A percentile compares a stretch with the other conserved stretches of the same genome.
Conservation (phyloP, 2,113 vertebrate genomes). For the Pachycephala philippinensis region DNA sequence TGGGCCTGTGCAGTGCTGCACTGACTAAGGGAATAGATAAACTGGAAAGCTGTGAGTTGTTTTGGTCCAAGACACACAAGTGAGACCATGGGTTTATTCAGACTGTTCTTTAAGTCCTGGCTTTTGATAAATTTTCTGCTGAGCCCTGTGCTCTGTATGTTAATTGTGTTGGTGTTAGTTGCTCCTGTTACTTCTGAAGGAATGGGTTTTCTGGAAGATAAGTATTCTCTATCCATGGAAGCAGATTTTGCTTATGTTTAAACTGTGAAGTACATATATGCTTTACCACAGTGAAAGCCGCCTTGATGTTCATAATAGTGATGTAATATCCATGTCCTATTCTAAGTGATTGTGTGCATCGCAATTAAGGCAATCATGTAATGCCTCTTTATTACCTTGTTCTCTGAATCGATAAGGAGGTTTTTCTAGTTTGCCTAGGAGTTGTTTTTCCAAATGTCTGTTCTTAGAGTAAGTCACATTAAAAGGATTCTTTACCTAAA, state of each 20-base stretch:
- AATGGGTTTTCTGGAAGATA: neutral
- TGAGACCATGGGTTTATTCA: neutral
- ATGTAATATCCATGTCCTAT: fast-evolving
- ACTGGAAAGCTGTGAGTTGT: neutral
- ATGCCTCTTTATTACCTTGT: neutral
- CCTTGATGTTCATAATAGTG: neutral
- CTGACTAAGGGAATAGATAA: neutral
- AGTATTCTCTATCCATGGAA: neutral
- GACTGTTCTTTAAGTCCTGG: neutral
- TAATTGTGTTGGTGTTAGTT: neutral
- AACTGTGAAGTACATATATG: neutral
- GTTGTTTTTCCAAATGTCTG: neutral
- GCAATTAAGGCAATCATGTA: neutral
- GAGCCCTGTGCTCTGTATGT: neutral
- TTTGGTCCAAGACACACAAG: neutral
- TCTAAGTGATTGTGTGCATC: neutral
- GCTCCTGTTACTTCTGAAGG: neutral
- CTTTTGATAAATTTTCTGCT: neutral
- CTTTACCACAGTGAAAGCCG: neutral
- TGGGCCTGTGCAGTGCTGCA: neutral
- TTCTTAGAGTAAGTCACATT: neutral
- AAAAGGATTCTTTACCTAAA: neutral
- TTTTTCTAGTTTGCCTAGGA: neutral
- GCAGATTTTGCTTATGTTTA: neutral
- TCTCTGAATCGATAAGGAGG: neutral